Percentiles rank a stretch among this genome's conserved stretches.
Conservation (phyloP, 23 tunicate genomes). For the Aplidium turbinatum region DNA sequence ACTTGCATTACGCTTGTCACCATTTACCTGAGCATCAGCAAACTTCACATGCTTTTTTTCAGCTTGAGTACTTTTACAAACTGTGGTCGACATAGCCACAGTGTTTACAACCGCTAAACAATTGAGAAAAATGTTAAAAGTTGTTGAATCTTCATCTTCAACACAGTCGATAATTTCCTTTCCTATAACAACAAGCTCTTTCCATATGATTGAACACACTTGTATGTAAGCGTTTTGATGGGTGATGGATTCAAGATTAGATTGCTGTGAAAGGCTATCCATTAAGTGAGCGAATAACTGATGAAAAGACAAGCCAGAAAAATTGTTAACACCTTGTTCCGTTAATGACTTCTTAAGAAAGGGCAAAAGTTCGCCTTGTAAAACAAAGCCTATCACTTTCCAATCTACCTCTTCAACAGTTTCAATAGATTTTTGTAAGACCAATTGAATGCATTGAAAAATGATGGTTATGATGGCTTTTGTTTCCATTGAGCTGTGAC, state of each 20-base stretch:
- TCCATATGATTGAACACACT: slow-evolving; percentile 30
- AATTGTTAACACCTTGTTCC: slow-evolving; percentile 24
- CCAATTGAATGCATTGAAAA: slow-evolving; percentile 45
- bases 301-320: slow-evolving; percentile 13
- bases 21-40: too few species aligned
- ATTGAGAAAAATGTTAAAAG: too few species aligned
- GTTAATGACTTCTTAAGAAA: slow-evolving; percentile 23
- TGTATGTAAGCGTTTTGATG: not conserved
- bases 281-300: slow-evolving; percentile 22
- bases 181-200: slow-evolving; percentile 19
- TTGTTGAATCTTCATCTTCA: not conserved
- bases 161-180: not conserved
- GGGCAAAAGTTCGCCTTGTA: slow-evolving; percentile 44
- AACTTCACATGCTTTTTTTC: slow-evolving; percentile 2
- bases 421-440: slow-evolving; percentile 29
- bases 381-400: slow-evolving; percentile 10
- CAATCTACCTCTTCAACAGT: slow-evolving; percentile 17
- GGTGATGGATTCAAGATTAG: not conserved
- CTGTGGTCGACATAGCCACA: too few species aligned
- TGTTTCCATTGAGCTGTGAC: slow-evolving; percentile 47
- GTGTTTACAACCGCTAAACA: too few species aligned
- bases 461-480: slow-evolving; percentile 39
- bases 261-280: slow-evolving; percentile 13
- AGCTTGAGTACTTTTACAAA: too few species aligned
- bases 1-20: too few species aligned